A percentile compares a stretch with the other conserved stretches of the same genome.
Evolutionary conservation across 2,797 vertebrate genomes (phyloP).

Genomic region (Hipposideros larvatus): DNA sequence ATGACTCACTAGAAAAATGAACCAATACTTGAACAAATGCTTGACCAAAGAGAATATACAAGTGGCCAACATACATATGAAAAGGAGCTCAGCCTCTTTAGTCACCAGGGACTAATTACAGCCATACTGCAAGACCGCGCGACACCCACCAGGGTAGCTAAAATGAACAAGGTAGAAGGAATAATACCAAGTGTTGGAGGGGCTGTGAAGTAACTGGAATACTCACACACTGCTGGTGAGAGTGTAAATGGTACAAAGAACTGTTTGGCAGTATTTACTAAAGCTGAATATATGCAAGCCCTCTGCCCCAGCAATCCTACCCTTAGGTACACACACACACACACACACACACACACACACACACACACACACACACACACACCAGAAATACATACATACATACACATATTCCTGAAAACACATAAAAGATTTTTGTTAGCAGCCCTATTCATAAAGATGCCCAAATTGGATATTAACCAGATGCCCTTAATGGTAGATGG

Average conservation of each 20-base stretch:
- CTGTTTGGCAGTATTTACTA: not conserved
- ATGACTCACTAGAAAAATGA: not conserved
- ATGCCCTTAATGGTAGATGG: not conserved
- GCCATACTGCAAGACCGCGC: not conserved
- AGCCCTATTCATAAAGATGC: not conserved
- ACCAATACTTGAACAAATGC: not conserved
- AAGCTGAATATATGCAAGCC: not conserved
- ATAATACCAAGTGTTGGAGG: not conserved
- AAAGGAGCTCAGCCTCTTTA: not conserved
- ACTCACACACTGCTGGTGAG: not conserved
- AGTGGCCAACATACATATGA: not conserved
- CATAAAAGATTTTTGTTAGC: not conserved
- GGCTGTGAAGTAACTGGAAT: not conserved
- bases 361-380: not conserved
- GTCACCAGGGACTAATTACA: not conserved
- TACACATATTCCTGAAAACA: not conserved
- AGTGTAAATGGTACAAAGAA: not conserved
- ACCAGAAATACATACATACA: not conserved
- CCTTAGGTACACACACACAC: not conserved
- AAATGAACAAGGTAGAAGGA: not conserved
- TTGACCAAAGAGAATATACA: conserved; percentile 1
- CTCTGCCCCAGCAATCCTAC: not conserved
- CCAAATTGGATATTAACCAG: not conserved
- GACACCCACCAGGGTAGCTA: too few relatives aligned
- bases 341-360: not conserved